Evolutionary conservation across 2,888 invertebrate species (phyloP).

Genomic region (Pristionchus exspectatus): DNA sequence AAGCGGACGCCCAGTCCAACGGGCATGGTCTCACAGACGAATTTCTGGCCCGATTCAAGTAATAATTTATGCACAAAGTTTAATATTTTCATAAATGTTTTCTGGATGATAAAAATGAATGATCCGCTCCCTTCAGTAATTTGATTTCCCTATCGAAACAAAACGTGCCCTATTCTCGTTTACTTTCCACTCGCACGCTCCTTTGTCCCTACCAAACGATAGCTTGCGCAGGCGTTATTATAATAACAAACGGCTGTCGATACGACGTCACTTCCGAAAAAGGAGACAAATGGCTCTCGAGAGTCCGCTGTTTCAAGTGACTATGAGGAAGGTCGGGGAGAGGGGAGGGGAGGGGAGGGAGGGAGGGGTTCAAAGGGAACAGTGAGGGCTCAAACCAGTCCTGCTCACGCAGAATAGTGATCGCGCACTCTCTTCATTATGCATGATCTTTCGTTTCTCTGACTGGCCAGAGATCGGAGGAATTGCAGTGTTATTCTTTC

Average conservation of each 20-base stretch:
- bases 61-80: no score
- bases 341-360: no score
- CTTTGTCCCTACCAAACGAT: neutral
- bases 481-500: neutral
- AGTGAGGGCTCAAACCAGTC: constrained; percentile 1
- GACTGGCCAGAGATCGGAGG: neutral
- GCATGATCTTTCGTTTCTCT: neutral
- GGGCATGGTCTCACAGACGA: neutral
- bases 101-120: no score
- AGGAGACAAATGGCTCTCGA: constrained; percentile 2
- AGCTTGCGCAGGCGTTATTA: neutral
- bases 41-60: neutral
- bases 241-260: neutral
- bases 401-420: neutral
- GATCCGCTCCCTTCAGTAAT: no score
- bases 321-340: neutral
- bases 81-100: no score
- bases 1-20: neutral
- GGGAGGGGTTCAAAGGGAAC: neutral
- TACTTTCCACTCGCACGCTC: neutral
- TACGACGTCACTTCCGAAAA: constrained; percentile 4
- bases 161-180: neutral
- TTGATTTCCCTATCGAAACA: no score
- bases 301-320: constrained; percentile 19
- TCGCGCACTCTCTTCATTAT: neutral